Evolutionary conservation across 53 echinoderm and acorn worm species (phyloP), one percentile per base, ranked within the genome.

Genomic region (Holothuria leucospilota): DNA sequence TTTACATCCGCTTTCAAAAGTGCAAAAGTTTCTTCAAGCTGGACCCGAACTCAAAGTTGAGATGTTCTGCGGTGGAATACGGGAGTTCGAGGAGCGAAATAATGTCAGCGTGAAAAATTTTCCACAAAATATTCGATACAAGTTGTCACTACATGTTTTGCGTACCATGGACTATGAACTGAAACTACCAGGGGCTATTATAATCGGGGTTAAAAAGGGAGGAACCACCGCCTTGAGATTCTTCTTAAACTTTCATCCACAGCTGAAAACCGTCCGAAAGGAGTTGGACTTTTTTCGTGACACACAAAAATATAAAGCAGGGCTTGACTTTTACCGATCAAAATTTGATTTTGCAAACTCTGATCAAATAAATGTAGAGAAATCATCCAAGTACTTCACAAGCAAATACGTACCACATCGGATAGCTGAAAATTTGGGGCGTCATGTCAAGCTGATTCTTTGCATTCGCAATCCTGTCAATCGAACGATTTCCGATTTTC

Each of bases 331-430:
- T 61, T 96, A 94, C 49, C 83, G 85, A 24, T 89, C 92, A 23
- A 74, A 91, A 49, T 94, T 96, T 90, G 83, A 78, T 18, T 96
- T 94, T 81, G 82, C 86, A 11, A 84, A 78, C 13, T 39, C 78
- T 3, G 52, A 63, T 15, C 84, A 92, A 39, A 26, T 94, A 24
- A 77, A 69, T 52, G 86, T 96, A 39, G 96, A 96, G 60, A 96
- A 96, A 81, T 92, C 96, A 0, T 94, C 96, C 3, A 84, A 88
- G 14, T 96, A 96, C 69, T 92, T 96, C 78, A 82, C 92, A 30
- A 90, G 90, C 6, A 29, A 69, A 14, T 68, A 86, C 39, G 92
- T 87, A 0, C 96, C 94, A 0, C 40, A 42, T 20, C 74, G 84
- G 12, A 96, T 96, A 29, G 25, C 63, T 69, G 42, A 88, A 68